phyloP scores from a whole-genome alignment of 2,888 invertebrate species.

The Pseudococcus jackbeardsleyi region DNA sequence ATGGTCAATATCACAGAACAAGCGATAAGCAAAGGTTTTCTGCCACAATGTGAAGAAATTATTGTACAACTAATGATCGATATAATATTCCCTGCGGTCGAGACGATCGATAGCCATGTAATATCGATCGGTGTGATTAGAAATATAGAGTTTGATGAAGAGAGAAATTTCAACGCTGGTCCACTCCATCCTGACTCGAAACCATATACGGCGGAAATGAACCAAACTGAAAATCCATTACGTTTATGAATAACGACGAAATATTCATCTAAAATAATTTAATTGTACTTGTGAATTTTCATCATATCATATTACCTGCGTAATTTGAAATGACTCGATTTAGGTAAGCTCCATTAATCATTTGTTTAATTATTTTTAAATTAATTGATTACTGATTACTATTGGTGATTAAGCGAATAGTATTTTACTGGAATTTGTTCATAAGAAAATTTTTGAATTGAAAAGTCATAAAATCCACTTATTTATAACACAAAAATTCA shows the following conservation, averaged over 20 bases:
- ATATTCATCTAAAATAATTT: neutral
- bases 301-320: neutral
- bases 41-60: neutral
- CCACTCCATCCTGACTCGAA: slow-evolving; percentile 39
- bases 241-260: neutral
- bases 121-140: slow-evolving; percentile 11
- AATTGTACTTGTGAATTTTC: neutral
- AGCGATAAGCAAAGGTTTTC: neutral
- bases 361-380: neutral
- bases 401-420: no score
- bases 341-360: neutral
- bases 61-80: slow-evolving; percentile 10
- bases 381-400: neutral
- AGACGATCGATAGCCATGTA: neutral
- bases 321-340: neutral
- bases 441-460: no score
- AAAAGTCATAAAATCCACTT: no score
- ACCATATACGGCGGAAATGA: slow-evolving; percentile 18
- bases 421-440: no score
- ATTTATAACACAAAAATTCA: no score
- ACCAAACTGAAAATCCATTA: slow-evolving; percentile 6
- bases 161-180: slow-evolving; percentile 37
- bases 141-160: neutral
- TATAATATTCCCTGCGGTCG: neutral
- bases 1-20: neutral